phyloP scores from a whole-genome alignment of 1,140 invertebrate species.

The Euwallacea similis region DNA sequence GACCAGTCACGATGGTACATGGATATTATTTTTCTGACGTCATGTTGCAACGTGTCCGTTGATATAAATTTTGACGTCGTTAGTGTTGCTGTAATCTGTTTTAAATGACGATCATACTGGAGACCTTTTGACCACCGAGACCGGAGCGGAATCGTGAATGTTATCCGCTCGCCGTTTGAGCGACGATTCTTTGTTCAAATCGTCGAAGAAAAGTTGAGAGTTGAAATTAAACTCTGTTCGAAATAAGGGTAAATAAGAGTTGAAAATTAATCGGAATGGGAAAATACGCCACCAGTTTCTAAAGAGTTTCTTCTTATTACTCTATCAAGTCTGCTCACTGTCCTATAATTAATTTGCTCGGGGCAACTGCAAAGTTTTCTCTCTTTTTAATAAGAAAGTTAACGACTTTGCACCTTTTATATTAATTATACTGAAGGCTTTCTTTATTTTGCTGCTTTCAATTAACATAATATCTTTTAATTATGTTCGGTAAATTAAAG shows the following conservation, averaged over 20 bases:
- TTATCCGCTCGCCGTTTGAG: neutral
- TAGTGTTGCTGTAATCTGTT: slow-evolving; percentile 24
- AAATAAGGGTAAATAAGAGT: neutral
- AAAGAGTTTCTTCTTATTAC: neutral
- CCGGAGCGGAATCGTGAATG: slow-evolving; percentile 14
- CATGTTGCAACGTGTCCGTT: slow-evolving; percentile 25
- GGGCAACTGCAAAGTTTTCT: neutral
- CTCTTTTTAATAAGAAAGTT: neutral
- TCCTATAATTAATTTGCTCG: slow-evolving; percentile 1
- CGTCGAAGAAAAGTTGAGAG: too few relatives aligned
- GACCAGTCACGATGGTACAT: slow-evolving; percentile 31
- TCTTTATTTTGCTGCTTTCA: too few relatives aligned
- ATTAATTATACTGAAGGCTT: neutral
- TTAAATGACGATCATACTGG: slow-evolving; percentile 15
- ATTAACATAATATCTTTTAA: too few relatives aligned
- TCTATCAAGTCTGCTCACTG: neutral
- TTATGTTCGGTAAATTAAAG: too few relatives aligned
- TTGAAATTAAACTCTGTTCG: neutral
- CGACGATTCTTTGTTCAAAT: too few relatives aligned
- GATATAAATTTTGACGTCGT: slow-evolving; percentile 34
- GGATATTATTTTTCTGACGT: slow-evolving; percentile 26
- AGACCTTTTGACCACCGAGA: slow-evolving; percentile 14
- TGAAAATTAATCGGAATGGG: neutral
- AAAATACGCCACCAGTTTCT: neutral
- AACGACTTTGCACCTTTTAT: slow-evolving; percentile 2